Percentiles rank a stretch among this genome's conserved stretches.
phyloP scores from a whole-genome alignment of 2,113 vertebrate species.

The Alouatta palliata region DNA sequence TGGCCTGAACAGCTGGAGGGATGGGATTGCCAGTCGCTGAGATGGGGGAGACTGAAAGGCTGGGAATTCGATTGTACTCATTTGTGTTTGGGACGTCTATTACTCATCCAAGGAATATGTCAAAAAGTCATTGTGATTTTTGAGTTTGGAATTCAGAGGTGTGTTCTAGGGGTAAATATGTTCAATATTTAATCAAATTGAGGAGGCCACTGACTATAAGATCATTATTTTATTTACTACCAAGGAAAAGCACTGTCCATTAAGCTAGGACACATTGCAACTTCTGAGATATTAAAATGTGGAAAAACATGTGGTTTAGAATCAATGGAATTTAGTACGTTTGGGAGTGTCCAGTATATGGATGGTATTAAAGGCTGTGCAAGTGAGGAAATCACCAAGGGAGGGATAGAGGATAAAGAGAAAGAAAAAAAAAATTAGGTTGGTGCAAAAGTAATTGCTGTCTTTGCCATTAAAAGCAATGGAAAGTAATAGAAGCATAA shows the following conservation, averaged over 20 bases:
- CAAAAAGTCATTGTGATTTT: slow-evolving; percentile 23
- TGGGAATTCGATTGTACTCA: background rate
- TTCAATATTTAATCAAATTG: background rate
- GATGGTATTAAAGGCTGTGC: background rate
- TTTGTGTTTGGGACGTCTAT: background rate
- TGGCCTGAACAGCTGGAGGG: background rate
- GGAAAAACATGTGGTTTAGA: background rate
- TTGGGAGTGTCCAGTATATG: background rate
- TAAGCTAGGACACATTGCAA: background rate
- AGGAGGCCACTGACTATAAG: background rate
- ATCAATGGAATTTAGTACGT: background rate
- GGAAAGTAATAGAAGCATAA: no score
- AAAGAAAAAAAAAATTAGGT: background rate
- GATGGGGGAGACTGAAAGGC: background rate
- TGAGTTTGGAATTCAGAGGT: background rate
- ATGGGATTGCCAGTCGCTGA: background rate
- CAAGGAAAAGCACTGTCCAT: background rate
- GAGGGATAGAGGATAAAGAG: background rate
- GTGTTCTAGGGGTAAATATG: background rate
- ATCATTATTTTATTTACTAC: background rate
- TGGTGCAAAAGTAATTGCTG: no score
- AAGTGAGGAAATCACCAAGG: background rate
- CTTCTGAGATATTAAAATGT: background rate
- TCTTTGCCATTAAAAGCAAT: no score
- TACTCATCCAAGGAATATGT: background rate